phyloP scores from a whole-genome alignment of 2,888 invertebrate species.

The Luperina nickerlii region DNA sequence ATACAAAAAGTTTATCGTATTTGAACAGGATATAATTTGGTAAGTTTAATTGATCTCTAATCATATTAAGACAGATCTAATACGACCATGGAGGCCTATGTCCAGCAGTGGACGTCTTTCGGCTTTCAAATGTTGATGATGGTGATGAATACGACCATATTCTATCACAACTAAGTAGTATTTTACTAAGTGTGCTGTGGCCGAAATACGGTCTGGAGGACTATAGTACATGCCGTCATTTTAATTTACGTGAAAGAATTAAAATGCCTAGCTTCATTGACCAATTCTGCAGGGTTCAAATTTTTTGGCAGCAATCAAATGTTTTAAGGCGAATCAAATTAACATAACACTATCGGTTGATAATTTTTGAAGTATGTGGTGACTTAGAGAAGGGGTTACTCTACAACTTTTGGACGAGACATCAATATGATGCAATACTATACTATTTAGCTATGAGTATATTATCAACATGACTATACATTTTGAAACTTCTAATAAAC shows the following conservation, averaged over 20 bases:
- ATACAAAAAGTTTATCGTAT: slow-evolving; percentile 19
- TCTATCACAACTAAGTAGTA: slow-evolving; percentile 15
- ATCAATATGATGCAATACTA: slow-evolving; percentile 59
- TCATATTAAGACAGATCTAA: neutral
- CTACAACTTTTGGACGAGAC: slow-evolving; percentile 31
- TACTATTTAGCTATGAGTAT: slow-evolving; percentile 29
- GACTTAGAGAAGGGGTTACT: slow-evolving; percentile 22
- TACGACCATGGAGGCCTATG: neutral
- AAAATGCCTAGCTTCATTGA: slow-evolving; percentile 45
- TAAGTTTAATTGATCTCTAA: slow-evolving; percentile 13
- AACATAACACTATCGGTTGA: slow-evolving; percentile 2
- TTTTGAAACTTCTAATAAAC: slow-evolving; percentile 4
- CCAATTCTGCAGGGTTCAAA: slow-evolving; percentile 32
- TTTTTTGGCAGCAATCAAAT: slow-evolving; percentile 51
- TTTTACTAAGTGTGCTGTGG: slow-evolving; percentile 15
- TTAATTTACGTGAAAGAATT: slow-evolving; percentile 27
- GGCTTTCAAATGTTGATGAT: too few species aligned
- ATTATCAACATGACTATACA: slow-evolving; percentile 14
- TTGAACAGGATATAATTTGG: slow-evolving; percentile 35
- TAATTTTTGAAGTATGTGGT: slow-evolving; percentile 23
- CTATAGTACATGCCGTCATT: slow-evolving; percentile 13
- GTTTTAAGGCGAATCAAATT: neutral
- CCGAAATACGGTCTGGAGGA: too few species aligned
- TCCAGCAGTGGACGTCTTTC: too few species aligned
- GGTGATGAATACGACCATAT: neutral